Evolutionary conservation across 2,797 vertebrate genomes (phyloP).

Genomic region (Pyrocephalus nanus): DNA sequence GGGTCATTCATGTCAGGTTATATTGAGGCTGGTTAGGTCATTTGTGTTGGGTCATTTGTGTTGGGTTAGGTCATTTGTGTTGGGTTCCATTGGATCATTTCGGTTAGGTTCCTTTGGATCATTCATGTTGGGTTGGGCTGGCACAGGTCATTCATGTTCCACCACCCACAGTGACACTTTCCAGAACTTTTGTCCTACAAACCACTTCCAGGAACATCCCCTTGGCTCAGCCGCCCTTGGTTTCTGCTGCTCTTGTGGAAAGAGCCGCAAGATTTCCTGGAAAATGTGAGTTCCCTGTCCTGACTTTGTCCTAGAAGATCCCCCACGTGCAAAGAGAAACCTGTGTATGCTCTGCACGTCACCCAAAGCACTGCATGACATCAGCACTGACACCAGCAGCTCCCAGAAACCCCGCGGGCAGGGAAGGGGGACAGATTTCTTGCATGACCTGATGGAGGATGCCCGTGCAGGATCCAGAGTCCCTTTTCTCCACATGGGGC

Average conservation of each 20-base stretch:
- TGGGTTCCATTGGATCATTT: no score
- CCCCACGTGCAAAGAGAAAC: neutral
- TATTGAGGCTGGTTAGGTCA: no score
- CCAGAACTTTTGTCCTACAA: accelerated
- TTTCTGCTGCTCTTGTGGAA: neutral
- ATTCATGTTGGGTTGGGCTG: no score
- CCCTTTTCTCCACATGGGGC: accelerated
- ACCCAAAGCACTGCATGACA: neutral
- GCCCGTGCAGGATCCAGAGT: neutral
- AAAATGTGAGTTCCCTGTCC: neutral
- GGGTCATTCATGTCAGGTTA: no score
- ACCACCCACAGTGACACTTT: accelerated
- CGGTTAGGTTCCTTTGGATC: neutral
- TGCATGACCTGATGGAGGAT: accelerated
- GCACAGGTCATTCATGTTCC: neutral
- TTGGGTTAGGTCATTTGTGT: no score
- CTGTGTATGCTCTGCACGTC: accelerated
- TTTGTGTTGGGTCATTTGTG: no score
- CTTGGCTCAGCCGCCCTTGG: neutral
- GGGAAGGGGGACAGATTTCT: neutral
- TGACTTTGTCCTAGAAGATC: neutral
- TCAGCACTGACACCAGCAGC: accelerated
- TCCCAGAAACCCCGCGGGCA: accelerated
- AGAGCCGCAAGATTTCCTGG: neutral
- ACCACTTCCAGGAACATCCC: neutral